Evolutionary conservation across 64 coral and sea anemone species (phyloP).

Genomic region (Porites australiensis): DNA sequence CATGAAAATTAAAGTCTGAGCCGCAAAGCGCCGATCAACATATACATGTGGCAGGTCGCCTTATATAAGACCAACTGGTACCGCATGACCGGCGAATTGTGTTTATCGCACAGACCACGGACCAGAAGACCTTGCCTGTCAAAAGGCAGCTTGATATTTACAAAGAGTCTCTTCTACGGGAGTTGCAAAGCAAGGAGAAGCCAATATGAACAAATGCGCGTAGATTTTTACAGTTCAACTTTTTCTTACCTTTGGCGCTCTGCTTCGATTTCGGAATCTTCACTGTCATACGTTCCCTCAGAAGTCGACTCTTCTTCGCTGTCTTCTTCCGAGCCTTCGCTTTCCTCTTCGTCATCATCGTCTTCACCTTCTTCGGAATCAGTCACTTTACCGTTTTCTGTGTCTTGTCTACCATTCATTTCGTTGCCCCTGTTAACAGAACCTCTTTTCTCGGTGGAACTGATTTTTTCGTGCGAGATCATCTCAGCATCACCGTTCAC

Average conservation of each 20-base stretch:
- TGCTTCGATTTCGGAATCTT: constrained; percentile 33
- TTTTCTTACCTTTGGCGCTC: constrained; percentile 12
- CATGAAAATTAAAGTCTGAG: background rate
- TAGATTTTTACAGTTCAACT: background rate
- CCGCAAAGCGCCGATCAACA: background rate
- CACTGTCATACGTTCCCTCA: background rate
- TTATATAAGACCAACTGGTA: background rate
- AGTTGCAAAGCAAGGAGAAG: background rate
- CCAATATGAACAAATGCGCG: background rate
- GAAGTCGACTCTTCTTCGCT: constrained; percentile 23
- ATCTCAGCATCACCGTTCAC: background rate
- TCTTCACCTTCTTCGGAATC: constrained; percentile 14
- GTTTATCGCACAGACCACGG: background rate
- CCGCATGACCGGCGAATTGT: background rate
- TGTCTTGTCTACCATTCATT: background rate
- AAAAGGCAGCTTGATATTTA: background rate
- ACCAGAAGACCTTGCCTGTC: background rate
- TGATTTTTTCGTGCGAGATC: constrained; percentile 24
- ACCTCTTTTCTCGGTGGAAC: background rate
- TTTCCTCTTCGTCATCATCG: background rate
- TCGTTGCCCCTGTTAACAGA: background rate
- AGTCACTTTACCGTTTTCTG: background rate
- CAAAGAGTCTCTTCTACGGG: too few species aligned
- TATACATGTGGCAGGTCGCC: background rate
- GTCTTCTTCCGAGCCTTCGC: background rate